Percentiles rank a stretch among this genome's conserved stretches.
Conservation (phyloP, 2,888 invertebrate species). For the Synanthedon vespiformis region DNA sequence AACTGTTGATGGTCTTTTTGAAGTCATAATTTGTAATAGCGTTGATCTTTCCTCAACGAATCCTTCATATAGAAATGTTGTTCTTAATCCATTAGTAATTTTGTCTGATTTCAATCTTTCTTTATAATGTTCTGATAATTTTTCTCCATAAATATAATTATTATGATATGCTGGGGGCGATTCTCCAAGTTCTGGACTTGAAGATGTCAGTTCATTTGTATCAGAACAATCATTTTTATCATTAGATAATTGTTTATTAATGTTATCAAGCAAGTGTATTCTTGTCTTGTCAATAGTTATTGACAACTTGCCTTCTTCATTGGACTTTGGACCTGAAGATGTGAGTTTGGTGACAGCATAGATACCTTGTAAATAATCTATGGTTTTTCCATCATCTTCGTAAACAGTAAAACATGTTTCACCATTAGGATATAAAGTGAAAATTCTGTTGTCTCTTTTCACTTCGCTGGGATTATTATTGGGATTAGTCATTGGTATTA, state of each 20-base stretch:
- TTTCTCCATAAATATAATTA: too few relatives aligned
- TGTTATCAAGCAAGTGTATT: conserved; percentile 14
- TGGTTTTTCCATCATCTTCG: conserved; percentile 53
- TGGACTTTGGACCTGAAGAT: conserved; percentile 22
- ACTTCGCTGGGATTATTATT: conserved; percentile 52
- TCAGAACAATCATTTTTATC: too few relatives aligned
- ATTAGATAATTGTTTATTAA: too few relatives aligned
- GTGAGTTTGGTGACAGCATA: conserved; percentile 35
- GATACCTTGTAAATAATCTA: conserved; percentile 31
- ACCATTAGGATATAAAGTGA: conserved; percentile 43
- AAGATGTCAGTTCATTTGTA: too few relatives aligned
- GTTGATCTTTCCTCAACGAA: conserved; percentile 40
- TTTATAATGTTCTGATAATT: too few relatives aligned
- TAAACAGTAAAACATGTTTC: conserved; percentile 35
- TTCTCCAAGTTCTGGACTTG: too few relatives aligned
- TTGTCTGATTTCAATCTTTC: too few relatives aligned
- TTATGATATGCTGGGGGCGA: too few relatives aligned
- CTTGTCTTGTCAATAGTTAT: conserved; percentile 37
- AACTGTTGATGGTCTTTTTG: conserved; percentile 24
- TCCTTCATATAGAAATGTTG: conserved; percentile 18
- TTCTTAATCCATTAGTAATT: too few relatives aligned
- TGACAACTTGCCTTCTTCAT: conserved; percentile 26
- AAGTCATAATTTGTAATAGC: conserved; percentile 39
- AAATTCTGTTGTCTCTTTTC: conserved; percentile 34
- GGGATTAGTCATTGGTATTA: conserved; percentile 49